Evolutionary conservation across 37 sponge, comb jelly and placozoan species (phyloP), one percentile per base, ranked within the genome.

Genomic region (Halisarca cf. caerulea): DNA sequence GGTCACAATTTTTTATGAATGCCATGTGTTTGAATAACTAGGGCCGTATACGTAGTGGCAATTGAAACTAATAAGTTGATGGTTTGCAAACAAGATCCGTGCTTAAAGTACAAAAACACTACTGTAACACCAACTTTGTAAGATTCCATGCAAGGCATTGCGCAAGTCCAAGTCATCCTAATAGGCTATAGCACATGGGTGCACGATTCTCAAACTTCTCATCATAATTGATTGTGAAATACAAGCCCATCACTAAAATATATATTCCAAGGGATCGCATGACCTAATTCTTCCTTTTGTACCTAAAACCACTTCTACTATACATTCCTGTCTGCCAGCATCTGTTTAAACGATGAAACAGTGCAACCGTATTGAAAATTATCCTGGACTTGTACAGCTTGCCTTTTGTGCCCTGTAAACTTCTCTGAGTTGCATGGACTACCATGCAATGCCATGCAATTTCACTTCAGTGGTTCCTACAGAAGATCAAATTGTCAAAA

Each of bases 41-140:
- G 68, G 3, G 30, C 54, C n/a, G n/a, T n/a, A n/a, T n/a, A n/a
- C n/a, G n/a, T n/a, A 18, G 80, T 86, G 25, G 71, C 80, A 79
- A 66, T 45, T 43, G 77, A 23, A 43, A 45, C 70, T 44, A n/a
- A n/a, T n/a, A 86, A 47, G 24, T 86, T 59, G 9, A 60, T 86
- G 37, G 40, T 23, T 34, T 45, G 39, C 20, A 86, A 42, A 14
- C 25, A 17, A 36, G 86, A 86, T 6, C 71, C 27, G 32, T 66
- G 39, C 30, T 66, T 60, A 3, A 80, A 80, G n/a, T 15, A 27
- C 18, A 40, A 85, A 6, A 74, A 61, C 34, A 84, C 74, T 9
- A n/a, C n/a, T n/a, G n/a, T n/a, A n/a, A 85, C 40, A 32, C 80
- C 87, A 27, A 86, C 27, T 86, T 86, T 86, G 47, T 86, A 81